Conservation (phyloP, 2,888 invertebrate genomes). For the Chydorus sphaericus region DNA sequence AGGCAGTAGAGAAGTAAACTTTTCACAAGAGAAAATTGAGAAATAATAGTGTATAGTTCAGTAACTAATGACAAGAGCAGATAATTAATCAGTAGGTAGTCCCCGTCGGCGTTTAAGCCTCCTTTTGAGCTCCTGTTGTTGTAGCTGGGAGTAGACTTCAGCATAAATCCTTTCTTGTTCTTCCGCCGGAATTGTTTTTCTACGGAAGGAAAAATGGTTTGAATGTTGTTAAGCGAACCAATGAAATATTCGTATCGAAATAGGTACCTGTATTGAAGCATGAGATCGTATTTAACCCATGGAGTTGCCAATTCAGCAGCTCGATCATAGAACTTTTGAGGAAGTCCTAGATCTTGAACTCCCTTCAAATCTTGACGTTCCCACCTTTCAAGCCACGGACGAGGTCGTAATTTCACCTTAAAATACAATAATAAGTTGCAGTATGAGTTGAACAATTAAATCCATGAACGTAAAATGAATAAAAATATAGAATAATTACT, state of each 20-base stretch:
- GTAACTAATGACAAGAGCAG: no score
- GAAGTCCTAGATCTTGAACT: constrained; percentile 40
- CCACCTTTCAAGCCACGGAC: constrained; percentile 87
- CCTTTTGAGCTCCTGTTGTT: constrained; percentile 50
- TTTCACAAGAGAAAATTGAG: no score
- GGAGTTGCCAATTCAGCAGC: constrained; percentile 47
- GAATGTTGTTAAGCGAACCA: not conserved
- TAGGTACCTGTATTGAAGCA: constrained; percentile 73
- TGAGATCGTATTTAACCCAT: constrained; percentile 82
- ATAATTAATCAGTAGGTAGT: not conserved
- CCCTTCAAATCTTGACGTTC: constrained; percentile 63
- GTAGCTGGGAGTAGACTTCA: constrained; percentile 62
- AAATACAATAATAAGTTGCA: constrained; percentile 33
- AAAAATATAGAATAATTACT: constrained; percentile 28
- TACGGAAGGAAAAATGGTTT: constrained; percentile 30
- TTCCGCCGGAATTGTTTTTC: constrained; percentile 69
- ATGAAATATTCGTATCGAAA: no score
- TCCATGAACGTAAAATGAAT: not conserved
- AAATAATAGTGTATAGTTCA: no score
- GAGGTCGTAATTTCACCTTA: constrained; percentile 38
- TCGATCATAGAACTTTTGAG: constrained; percentile 18
- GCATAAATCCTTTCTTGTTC: constrained; percentile 72
- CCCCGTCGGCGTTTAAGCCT: constrained; percentile 39
- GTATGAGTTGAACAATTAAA: not conserved
- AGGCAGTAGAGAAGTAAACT: no score